Conservation (phyloP, 2,888 invertebrate genomes). For the Aporophyla lueneburgensis region DNA sequence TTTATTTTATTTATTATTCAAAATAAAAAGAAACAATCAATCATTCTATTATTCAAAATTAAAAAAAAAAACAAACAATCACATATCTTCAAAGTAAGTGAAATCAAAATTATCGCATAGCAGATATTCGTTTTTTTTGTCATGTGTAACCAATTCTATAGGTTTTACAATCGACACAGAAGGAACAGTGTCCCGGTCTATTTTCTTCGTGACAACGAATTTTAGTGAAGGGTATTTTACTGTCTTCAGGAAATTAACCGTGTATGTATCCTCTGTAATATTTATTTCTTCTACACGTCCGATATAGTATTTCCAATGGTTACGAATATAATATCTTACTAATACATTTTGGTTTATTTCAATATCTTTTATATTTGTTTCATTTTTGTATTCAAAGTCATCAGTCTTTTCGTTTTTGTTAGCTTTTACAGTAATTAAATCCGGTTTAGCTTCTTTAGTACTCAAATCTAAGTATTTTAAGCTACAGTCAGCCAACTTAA, state of each 20-base stretch:
- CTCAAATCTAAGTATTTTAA: too few relatives aligned
- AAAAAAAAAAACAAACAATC: neutral
- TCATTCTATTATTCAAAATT: neutral
- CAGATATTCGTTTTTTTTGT: neutral
- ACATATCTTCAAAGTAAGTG: neutral
- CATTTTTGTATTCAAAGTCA: neutral
- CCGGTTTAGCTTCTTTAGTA: too few relatives aligned
- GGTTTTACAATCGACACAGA: neutral
- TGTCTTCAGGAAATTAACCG: neutral
- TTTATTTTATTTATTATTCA: neutral
- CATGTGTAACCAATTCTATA: neutral
- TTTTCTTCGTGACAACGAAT: neutral
- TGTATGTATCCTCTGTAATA: neutral
- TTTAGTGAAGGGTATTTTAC: neutral
- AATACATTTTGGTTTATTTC: constrained; percentile 10
- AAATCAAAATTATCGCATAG: neutral
- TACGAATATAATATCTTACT: constrained; percentile 14
- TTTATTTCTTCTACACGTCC: neutral
- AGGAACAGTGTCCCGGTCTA: constrained; percentile 1
- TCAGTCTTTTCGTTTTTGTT: constrained; percentile 12
- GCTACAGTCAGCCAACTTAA: too few relatives aligned
- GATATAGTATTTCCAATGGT: constrained; percentile 9
- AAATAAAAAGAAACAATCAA: too few relatives aligned
- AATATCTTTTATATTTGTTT: neutral
- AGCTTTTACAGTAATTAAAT: constrained; percentile 11